Base-by-base conservation (phyloP, 2,888 invertebrate species). In the Merodon equestris region DNA sequence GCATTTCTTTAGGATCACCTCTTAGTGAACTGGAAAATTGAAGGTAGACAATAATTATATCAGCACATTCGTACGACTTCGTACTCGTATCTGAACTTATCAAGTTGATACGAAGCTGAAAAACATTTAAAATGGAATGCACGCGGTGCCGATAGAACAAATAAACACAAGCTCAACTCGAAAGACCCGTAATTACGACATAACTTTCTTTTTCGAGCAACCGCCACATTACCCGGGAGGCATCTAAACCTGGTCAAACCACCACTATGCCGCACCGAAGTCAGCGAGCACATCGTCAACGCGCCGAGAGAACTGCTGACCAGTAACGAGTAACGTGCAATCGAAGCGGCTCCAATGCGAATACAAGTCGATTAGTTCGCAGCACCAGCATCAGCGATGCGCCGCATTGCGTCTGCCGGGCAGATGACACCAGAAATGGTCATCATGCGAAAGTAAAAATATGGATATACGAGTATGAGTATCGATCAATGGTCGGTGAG, bases 351-450 rank as follows among this genome's bases (percentile, higher is more conserved):
- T 18, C 44, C 38, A 38, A 53, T 38, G 18, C n/a, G 53, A 4
- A 2, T 13, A 13, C 15, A 42, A 13, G 48, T 1, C 15, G 42
- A 40, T 51, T 9, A 1, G 45, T 9, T 56, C 18, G 54, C 7
- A 13, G 18, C 40, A 13, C 42, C 57, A 38, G 48, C 48, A 34
- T 19, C 68, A 40, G 57, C 14, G 45, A 34, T 18, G 36, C 36
- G 1, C 7, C 27, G 2, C 27, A 7, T 27, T 7, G 66, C 40
- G 36, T 45, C 36, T 7, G 58, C 14, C 64, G 36, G n/a, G 51
- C 45, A 70, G 71, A 71, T 66, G 71, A 66, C 71, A 76, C 76
- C 76, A 76, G 76, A 71, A 76, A 76, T 76, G 75, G 71, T 66
- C 76, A 76, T 76, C 66, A 76, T 66, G 50, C 76, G 76, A 76